A percentile compares a stretch with the other conserved stretches of the same genome.
phyloP scores from a whole-genome alignment of 2,797 vertebrate genomes.

The Poecile montanus region DNA sequence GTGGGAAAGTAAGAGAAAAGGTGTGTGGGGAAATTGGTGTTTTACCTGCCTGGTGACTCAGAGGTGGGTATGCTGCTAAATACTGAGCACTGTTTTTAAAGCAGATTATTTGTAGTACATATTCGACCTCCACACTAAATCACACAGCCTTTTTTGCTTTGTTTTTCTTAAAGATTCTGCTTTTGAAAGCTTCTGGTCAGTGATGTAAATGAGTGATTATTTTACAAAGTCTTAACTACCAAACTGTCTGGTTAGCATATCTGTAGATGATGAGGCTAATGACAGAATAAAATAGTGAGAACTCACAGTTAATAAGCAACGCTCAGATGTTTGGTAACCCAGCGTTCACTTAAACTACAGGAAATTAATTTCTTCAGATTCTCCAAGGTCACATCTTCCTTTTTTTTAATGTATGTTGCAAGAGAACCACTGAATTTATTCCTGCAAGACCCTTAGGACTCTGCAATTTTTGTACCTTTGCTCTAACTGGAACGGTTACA shows the following conservation, averaged over 20 bases:
- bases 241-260: not conserved
- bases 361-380: not conserved
- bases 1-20: constrained; percentile 1
- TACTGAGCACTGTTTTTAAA: not conserved
- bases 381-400: not conserved
- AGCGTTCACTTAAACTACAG: not conserved
- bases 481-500: not conserved
- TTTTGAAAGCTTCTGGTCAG: not conserved
- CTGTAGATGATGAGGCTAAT: not conserved
- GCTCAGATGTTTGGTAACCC: not conserved
- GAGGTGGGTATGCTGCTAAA: not conserved
- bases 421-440: not conserved
- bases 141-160: not conserved
- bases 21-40: not conserved
- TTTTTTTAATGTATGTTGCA: not conserved
- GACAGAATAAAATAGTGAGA: not conserved
- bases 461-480: not conserved
- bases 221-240: not conserved
- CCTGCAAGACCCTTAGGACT: not conserved
- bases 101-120: not conserved
- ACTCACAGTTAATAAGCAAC: not conserved
- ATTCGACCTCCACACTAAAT: not conserved
- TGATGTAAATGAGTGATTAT: not conserved
- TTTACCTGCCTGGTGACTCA: not conserved
- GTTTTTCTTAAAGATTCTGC: not conserved